Evolutionary conservation across 1,140 invertebrate species (phyloP), one percentile per base, ranked within the genome.

Genomic region (Lordiphosa collinella): DNA sequence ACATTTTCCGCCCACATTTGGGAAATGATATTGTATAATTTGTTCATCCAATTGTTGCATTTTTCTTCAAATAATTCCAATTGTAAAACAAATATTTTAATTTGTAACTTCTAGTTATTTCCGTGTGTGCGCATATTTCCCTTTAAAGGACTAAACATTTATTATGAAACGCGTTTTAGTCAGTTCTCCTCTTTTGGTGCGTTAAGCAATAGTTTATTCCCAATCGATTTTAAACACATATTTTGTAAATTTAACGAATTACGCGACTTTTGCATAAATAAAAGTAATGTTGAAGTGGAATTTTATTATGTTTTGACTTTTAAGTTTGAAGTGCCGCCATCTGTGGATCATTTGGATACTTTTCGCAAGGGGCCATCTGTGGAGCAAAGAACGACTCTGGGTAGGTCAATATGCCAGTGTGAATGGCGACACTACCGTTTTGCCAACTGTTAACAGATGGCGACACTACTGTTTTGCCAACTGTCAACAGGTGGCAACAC

Each of bases 241-340:
- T 22, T 29, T 76, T 84, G 71, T 82, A 84, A 61, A 51, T 82
- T 54, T 56, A 75, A 80, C 51, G 51, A 43, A 61, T 54, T 55
- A 67, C 18, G 18, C 3, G 18, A 18, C 4, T 18, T 62, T 82
- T 80, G 66, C 76, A 82, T 82, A 48, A 80, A 80, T 80, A 76
- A 71, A 78, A 44, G 52, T 57, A 69, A 61, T 69, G 67, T 76
- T 80, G 70, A 82, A 64, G 58, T 57, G 43, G 63, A 46, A 51
- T 12, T 22, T 53, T 36, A 11, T 8, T 16, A 4, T 38, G 12
- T 37, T 37, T 37, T 37, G n/a, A 0, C 8, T 37, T 36, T 36
- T 36, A n/a, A n/a, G n/a, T n/a, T n/a, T n/a, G n/a, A n/a, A n/a
- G n/a, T n/a, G n/a, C n/a, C n/a, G n/a, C n/a, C n/a, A n/a, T n/a